phyloP scores from a whole-genome alignment of 2,113 vertebrate species.

The Heteronetta atricapilla region DNA sequence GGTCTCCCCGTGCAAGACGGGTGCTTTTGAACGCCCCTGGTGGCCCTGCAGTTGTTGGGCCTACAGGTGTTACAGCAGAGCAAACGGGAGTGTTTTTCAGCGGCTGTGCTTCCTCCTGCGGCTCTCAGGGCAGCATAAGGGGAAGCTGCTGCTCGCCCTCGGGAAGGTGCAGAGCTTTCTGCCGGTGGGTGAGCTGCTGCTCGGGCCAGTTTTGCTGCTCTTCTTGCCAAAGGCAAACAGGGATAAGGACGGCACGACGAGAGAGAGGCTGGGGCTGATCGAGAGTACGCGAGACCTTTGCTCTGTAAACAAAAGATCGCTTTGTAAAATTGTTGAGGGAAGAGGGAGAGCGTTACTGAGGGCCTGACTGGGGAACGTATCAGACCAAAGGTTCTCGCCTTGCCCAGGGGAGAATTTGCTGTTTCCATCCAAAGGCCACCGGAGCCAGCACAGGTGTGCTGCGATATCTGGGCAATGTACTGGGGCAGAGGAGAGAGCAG shows the following conservation, averaged over 20 bases:
- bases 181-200: background rate
- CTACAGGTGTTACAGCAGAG: background rate
- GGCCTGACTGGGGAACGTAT: background rate
- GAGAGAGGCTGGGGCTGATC: background rate
- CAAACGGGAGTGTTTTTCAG: background rate
- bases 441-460: fast-evolving
- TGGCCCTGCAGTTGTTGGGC: background rate
- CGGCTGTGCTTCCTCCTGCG: background rate
- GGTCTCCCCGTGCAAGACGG: background rate
- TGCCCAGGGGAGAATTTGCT: fast-evolving
- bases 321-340: background rate
- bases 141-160: background rate
- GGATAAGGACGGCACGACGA: background rate
- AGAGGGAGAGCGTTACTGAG: background rate
- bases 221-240: conserved; percentile 19
- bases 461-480: fast-evolving
- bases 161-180: background rate
- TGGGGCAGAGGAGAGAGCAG: background rate
- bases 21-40: background rate
- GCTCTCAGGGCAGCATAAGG: fast-evolving
- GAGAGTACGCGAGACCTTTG: conserved; percentile 7
- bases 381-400: background rate
- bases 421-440: background rate
- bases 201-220: conserved; percentile 11
- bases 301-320: conserved; percentile 16